Conservation (phyloP, 2,113 vertebrate species). For the Alces alces region DNA sequence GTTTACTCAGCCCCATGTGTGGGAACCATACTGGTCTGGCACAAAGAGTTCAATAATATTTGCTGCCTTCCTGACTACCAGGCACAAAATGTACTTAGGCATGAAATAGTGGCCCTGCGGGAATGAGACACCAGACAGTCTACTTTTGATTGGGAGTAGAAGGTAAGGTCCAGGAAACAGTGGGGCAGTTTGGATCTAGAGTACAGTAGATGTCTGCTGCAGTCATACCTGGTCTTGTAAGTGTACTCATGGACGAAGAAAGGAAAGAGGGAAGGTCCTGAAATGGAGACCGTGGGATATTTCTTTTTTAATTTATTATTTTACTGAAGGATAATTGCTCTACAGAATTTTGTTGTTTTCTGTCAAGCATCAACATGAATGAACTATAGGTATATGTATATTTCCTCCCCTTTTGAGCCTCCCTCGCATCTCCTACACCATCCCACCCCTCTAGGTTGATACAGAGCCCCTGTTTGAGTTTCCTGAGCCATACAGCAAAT, state of each 20-base stretch:
- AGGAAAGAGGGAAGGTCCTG: background rate
- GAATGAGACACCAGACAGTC: background rate
- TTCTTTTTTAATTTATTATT: background rate
- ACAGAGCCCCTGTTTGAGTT: background rate
- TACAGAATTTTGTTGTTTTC: background rate
- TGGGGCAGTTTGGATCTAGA: background rate
- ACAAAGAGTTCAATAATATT: background rate
- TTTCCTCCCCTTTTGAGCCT: background rate
- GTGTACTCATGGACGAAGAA: background rate
- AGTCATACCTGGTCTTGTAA: too few species aligned
- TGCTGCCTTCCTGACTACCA: background rate
- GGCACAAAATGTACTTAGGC: background rate
- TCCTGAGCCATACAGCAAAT: background rate
- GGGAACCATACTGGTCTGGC: background rate
- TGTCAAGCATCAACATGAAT: background rate
- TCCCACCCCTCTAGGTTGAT: background rate
- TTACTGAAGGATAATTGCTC: background rate
- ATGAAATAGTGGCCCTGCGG: background rate
- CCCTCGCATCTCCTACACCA: background rate
- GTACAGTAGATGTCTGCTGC: background rate
- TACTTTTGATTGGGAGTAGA: background rate
- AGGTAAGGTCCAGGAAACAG: background rate
- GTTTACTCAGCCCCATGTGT: background rate
- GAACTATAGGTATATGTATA: background rate
- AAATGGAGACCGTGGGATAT: background rate